phyloP scores from a whole-genome alignment of 2,888 invertebrate species.

The Drosophila ustulata region DNA sequence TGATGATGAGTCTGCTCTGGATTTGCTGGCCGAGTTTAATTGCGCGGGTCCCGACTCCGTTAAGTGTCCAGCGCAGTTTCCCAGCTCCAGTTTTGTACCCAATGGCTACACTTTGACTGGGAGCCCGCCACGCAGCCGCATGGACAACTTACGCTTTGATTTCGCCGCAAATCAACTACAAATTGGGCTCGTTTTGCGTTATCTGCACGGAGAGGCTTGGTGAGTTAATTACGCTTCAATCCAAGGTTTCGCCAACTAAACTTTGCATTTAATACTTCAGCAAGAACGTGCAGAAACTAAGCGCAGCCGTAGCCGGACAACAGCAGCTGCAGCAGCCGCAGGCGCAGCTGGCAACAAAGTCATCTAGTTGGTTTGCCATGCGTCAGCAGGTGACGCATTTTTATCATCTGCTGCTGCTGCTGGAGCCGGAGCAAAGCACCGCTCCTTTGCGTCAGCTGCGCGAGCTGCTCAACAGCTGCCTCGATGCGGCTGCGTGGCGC shows the following conservation, averaged over 20 bases:
- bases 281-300: conserved; percentile 80
- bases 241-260: neutral
- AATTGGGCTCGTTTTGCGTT: conserved; percentile 55
- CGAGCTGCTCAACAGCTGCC: conserved; percentile 69
- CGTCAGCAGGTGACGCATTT: conserved; percentile 80
- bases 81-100: conserved; percentile 74
- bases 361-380: conserved; percentile 55
- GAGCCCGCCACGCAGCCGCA: conserved; percentile 31
- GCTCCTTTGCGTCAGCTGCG: conserved; percentile 60
- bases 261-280: conserved; percentile 45
- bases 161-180: conserved; percentile 68
- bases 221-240: conserved; percentile 39
- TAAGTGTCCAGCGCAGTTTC: conserved; percentile 64
- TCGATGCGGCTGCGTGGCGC: conserved; percentile 72
- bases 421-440: conserved; percentile 44
- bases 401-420: conserved; percentile 70
- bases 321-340: conserved; percentile 38
- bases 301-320: conserved; percentile 64
- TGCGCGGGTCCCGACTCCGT: conserved; percentile 80
- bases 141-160: conserved; percentile 62
- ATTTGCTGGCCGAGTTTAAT: conserved; percentile 79
- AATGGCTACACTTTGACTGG: conserved; percentile 68
- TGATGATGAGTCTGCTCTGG: conserved; percentile 27
- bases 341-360: too few relatives aligned
- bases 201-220: conserved; percentile 79